Evolutionary conservation across 2,113 vertebrate species (phyloP).

Genomic region (Macrotus californicus): DNA sequence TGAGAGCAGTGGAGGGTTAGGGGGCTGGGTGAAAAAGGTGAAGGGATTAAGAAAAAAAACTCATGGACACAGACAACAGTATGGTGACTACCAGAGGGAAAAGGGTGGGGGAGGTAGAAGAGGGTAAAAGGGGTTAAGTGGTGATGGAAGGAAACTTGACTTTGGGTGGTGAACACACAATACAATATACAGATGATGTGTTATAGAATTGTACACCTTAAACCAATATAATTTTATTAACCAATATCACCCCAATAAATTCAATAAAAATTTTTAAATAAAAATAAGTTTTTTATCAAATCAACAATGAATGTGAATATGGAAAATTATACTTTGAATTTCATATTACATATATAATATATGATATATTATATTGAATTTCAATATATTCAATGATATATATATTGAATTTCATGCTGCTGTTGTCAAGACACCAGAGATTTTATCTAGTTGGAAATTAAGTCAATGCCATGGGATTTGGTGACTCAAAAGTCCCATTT

Average conservation of each 20-base stretch:
- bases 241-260: neutral
- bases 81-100: neutral
- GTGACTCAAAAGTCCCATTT: neutral
- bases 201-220: neutral
- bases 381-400: too few relatives aligned
- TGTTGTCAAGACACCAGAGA: neutral
- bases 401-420: neutral
- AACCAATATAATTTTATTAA: neutral
- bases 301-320: neutral
- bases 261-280: neutral
- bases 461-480: neutral
- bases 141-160: neutral
- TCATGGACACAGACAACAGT: neutral
- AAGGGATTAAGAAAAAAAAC: neutral
- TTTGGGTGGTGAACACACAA: neutral
- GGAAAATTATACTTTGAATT: constrained; percentile 3
- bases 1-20: too few relatives aligned
- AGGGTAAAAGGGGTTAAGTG: neutral
- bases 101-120: neutral
- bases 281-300: neutral
- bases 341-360: too few relatives aligned
- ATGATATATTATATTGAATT: too few relatives aligned
- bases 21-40: neutral
- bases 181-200: neutral
- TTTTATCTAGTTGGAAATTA: neutral